phyloP scores from a whole-genome alignment of 2,113 vertebrate species.

The Mionectes macconnelli region DNA sequence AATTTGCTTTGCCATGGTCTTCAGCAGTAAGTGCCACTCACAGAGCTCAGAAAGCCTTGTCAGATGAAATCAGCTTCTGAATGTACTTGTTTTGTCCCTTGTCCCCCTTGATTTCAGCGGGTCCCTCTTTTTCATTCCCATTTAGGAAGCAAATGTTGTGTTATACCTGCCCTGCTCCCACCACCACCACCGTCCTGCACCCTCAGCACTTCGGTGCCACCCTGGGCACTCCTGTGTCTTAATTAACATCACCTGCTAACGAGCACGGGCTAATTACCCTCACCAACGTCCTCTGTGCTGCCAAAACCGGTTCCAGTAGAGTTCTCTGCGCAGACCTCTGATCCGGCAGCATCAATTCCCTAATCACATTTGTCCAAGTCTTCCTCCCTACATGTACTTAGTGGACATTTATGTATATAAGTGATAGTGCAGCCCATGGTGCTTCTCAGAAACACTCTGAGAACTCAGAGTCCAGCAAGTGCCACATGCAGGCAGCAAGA shows the following conservation, averaged over 20 bases:
- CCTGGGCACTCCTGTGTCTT: background rate
- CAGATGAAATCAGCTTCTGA: constrained; percentile 65
- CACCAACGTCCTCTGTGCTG: background rate
- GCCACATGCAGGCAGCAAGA: fast-evolving
- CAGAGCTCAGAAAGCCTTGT: constrained; percentile 61
- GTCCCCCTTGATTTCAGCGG: background rate
- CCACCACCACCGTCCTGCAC: background rate
- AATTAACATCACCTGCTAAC: background rate
- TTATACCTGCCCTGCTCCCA: background rate
- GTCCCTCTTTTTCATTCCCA: constrained; percentile 15
- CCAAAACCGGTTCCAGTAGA: background rate
- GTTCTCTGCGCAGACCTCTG: background rate
- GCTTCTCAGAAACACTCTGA: background rate
- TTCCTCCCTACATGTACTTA: background rate
- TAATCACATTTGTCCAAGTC: background rate
- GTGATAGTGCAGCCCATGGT: fast-evolving
- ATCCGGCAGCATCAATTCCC: constrained; percentile 5
- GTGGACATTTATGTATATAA: background rate
- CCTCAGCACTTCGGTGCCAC: fast-evolving
- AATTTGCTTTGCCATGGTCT: constrained; percentile 77
- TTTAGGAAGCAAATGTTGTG: constrained; percentile 56
- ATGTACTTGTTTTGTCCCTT: constrained; percentile 65
- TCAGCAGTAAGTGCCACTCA: constrained; percentile 64
- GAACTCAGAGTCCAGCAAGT: fast-evolving
- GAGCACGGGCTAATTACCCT: background rate